Evolutionary conservation across 1,140 invertebrate species (phyloP).

Genomic region (Holcopasites calliopsidis): DNA sequence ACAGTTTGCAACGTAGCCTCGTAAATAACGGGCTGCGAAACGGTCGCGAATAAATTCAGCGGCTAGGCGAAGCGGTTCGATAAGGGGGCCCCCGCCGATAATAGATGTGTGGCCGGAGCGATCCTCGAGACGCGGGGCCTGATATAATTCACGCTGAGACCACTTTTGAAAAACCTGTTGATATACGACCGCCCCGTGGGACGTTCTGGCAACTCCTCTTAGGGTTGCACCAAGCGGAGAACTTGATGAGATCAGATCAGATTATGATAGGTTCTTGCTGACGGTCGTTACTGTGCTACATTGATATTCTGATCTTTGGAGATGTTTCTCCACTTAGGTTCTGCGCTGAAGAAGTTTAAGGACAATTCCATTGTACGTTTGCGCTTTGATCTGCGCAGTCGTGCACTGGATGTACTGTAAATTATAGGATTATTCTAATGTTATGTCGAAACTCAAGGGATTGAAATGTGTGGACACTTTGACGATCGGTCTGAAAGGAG

Average conservation of each 20-base stretch:
- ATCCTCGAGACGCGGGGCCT: conserved; percentile 5
- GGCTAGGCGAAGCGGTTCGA: conserved; percentile 33
- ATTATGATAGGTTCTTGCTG: background rate
- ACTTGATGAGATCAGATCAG: background rate
- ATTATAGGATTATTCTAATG: too few relatives aligned
- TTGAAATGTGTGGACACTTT: too few relatives aligned
- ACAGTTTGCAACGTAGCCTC: conserved; percentile 12
- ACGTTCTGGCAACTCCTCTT: background rate
- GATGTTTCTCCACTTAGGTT: background rate
- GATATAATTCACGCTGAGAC: conserved; percentile 35
- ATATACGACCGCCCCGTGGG: conserved; percentile 8
- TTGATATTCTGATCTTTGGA: background rate
- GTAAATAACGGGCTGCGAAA: conserved; percentile 35
- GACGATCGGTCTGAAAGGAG: background rate
- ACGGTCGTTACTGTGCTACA: background rate
- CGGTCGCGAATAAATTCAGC: conserved; percentile 36
- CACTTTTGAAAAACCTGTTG: conserved; percentile 26
- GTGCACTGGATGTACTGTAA: too few relatives aligned
- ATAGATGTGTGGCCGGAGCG: conserved; percentile 29
- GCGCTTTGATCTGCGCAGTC: too few relatives aligned
- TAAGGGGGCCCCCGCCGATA: conserved; percentile 32
- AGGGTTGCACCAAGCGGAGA: background rate
- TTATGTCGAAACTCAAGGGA: too few relatives aligned
- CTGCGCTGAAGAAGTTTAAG: too few relatives aligned
- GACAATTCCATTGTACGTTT: too few relatives aligned